Evolutionary conservation across 2,888 invertebrate species (phyloP).

Genomic region (Hypsopygia costalis): DNA sequence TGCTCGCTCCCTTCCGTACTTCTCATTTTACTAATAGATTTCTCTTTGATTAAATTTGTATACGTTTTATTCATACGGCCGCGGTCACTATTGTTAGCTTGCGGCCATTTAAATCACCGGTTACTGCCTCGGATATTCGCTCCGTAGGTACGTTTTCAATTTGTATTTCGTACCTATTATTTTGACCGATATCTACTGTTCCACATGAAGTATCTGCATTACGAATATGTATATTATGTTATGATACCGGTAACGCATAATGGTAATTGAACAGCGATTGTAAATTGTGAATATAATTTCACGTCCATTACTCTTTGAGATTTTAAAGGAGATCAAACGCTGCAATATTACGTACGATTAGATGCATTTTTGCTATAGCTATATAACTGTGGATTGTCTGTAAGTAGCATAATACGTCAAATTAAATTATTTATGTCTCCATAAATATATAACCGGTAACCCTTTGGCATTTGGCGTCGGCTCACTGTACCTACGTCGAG

Average conservation of each 20-base stretch:
- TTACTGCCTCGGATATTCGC: slow-evolving; percentile 40
- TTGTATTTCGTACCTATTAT: slow-evolving; percentile 7
- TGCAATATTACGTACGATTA: neutral
- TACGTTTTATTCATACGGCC: slow-evolving; percentile 75
- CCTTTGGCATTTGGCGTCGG: slow-evolving; percentile 62
- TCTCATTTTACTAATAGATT: slow-evolving; percentile 81
- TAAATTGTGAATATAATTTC: slow-evolving; percentile 3
- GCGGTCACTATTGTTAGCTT: slow-evolving; percentile 67
- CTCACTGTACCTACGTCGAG: slow-evolving; percentile 53
- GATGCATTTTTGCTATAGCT: neutral
- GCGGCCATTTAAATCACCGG: slow-evolving; percentile 60
- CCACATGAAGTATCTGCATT: neutral
- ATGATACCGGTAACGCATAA: slow-evolving; percentile 6
- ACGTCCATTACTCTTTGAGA: slow-evolving; percentile 1
- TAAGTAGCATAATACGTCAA: slow-evolving; percentile 20
- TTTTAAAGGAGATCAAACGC: neutral
- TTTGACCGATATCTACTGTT: neutral
- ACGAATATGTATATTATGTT: slow-evolving; percentile 1
- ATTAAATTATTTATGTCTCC: slow-evolving; percentile 41
- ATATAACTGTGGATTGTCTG: slow-evolving; percentile 10
- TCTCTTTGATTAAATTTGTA: slow-evolving; percentile 81
- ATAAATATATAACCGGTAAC: slow-evolving; percentile 49
- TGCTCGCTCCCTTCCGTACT: slow-evolving; percentile 79
- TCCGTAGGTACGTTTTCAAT: slow-evolving; percentile 8
- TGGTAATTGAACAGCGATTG: slow-evolving; percentile 2